phyloP scores from a whole-genome alignment of 2,888 invertebrate species.

The Melipona beecheii region DNA sequence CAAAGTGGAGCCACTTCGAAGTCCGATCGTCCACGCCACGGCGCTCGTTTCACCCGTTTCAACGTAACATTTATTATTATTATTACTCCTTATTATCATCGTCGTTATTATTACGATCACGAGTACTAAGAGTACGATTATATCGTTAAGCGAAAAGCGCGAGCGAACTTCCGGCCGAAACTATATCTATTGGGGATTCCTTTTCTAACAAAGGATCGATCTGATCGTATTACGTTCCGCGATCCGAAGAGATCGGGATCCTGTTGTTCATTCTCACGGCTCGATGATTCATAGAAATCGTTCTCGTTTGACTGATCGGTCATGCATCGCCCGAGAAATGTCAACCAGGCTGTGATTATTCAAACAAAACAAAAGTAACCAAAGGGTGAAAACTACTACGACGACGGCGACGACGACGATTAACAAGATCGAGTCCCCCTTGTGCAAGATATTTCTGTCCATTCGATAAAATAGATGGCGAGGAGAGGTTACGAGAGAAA shows the following conservation, averaged over 20 bases:
- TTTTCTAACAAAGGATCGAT: conserved; percentile 38
- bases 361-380: conserved; percentile 61
- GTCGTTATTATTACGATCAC: conserved; percentile 37
- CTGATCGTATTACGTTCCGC: conserved; percentile 40
- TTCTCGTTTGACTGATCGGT: conserved; percentile 58
- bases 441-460: conserved; percentile 14
- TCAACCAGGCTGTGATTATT: conserved; percentile 91
- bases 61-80: conserved; percentile 59
- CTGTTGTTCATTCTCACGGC: conserved; percentile 49
- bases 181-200: conserved; percentile 56
- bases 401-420: conserved; percentile 5
- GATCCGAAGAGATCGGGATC: conserved; percentile 39
- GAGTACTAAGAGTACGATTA: conserved; percentile 51
- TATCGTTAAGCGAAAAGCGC: conserved; percentile 50
- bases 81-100: conserved; percentile 43
- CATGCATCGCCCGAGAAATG: conserved; percentile 86
- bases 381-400: conserved; percentile 30
- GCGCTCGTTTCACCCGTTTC: conserved; percentile 49
- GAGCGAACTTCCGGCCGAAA: conserved; percentile 67
- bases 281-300: conserved; percentile 27
- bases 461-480: not conserved
- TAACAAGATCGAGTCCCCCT: conserved; percentile 33
- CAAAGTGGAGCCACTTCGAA: conserved; percentile 26
- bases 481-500: not conserved
- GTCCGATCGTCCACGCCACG: conserved; percentile 55